Base-by-base conservation (phyloP, 2,797 vertebrate species). In the Sebastes nivosus region DNA sequence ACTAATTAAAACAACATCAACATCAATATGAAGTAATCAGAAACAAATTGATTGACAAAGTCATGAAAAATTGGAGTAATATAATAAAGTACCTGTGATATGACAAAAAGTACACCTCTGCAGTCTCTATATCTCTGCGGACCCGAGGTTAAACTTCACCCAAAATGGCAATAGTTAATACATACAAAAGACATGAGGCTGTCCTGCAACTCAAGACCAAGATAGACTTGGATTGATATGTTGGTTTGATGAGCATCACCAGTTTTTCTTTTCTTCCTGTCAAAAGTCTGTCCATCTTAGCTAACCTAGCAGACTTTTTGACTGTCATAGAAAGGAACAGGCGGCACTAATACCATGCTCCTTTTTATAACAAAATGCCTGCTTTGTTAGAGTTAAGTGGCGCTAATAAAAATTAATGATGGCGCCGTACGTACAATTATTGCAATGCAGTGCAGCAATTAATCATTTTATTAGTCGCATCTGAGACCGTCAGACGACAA, bases 351-450 rank as follows among this genome's bases (percentile, higher is more conserved):
- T 46, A 46, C 18, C 42, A 16, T 0, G 38, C 38, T 42, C 38
- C 38, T 16, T 18, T 46, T 7, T 46, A 18, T 18, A 0, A 46
- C 42, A 46, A 18, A 46, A 0, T 4, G 42, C 8, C 42, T 46
- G 42, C 42, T 46, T 7, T 18, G 42, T 46, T 46, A 46, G 42
- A 18, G 0, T 46, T 18, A 46, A 46, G 42, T 46, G 42, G 42
- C 14, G 8, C 42, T 46, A 46, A 46, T 46, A 18, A 46, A 46
- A 46, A 18, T 46, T 2, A 18, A 46, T 46, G 42, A 46, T 18
- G 42, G 42, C 42, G 42, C 16, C 42, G 3, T 4, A 46, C 16
- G 16, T 18, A 46, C 42, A 46, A 46, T 46, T 46, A 46, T 18
- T 18, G 42, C 42, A 46, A 18, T 18, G 42, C 42, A 46, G 42